These are phyloP conservation scores for Epicampocera succincta DNA, from an alignment of 2,888 invertebrate species.

Conservation along the genomic window DNA sequence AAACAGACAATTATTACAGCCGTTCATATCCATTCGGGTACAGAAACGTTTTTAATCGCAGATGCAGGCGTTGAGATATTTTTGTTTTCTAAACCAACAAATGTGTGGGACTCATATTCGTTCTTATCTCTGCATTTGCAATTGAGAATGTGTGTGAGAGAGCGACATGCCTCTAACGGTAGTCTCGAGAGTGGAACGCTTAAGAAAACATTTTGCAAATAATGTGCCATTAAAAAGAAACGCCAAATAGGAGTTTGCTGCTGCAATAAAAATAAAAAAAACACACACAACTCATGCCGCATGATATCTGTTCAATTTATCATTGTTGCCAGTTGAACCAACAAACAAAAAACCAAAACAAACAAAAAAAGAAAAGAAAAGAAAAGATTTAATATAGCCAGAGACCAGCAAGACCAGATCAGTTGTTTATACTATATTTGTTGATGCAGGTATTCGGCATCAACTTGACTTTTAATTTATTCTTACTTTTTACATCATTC, in stretches of 20 bases:
- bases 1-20: slow-evolving; percentile 28
- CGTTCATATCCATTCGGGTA: not conserved
- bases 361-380: not conserved
- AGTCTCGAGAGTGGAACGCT: slow-evolving; percentile 22
- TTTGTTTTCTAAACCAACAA: not conserved
- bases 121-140: not conserved
- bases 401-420: not conserved
- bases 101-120: not conserved
- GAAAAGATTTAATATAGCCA: slow-evolving; percentile 17
- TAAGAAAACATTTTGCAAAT: slow-evolving; percentile 31
- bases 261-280: not conserved
- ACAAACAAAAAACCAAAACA: not conserved
- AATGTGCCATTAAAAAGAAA: slow-evolving; percentile 45
- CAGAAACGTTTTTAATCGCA: not conserved
- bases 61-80: slow-evolving; percentile 14
- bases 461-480: slow-evolving; percentile 24
- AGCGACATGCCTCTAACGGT: slow-evolving; percentile 43
- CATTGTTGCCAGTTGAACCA: slow-evolving; percentile 1
- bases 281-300: slow-evolving; percentile 1
- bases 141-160: not conserved
- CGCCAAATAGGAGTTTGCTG: slow-evolving; percentile 32
- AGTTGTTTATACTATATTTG: not conserved
- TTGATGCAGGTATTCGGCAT: not conserved
- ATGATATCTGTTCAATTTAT: slow-evolving; percentile 40
- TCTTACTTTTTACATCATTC: slow-evolving; percentile 37